Base-by-base conservation (phyloP, 2,113 vertebrate genomes). In the Caracal caracal region DNA sequence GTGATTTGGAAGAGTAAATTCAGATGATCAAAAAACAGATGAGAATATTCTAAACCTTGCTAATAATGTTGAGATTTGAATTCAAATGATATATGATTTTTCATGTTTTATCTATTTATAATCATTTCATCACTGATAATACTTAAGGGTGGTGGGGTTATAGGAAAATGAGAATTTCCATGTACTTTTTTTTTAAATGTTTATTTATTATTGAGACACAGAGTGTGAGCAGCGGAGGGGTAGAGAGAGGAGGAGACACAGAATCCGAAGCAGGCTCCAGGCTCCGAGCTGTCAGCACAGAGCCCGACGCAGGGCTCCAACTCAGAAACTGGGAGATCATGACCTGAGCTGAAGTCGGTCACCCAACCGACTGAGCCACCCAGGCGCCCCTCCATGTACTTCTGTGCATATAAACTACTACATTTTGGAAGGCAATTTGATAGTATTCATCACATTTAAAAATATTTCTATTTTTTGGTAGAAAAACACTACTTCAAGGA, bases 21-120 rank as follows among this genome's bases (percentile, higher is more conserved):
- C 15, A 92, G 78, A 59, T 70, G 19, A 61, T n/a, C 22, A 51
- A 63, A 20, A 83, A n/a, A 53, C 24, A 85, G 65, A 89, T 81
- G 37, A 85, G 43, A 75, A 63, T 80, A 35, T 80, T 86, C 37
- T 96, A 26, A 93, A 81, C 22, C 4, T 76, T 81, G 51, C n/a
- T 63, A 76, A 56, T 75, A 53, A 43, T 87, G 1, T 76, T 76
- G 70, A 33, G 51, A 63, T 91, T 85, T 96, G 71, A 97, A 73
- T 93, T 82, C 33, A 85, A 86, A 51, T 70, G 51, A 95, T 66
- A 79, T 26, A 26, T 24, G 5, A 68, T 84, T 83, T 20, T 71
- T 88, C 20, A 40, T 33, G n/a, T 88, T 91, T 88, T 24, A 93
- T 47, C 56, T 93, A 12, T 83, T 88, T 76, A 4, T 6, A 73